phyloP scores from a whole-genome alignment of 2,797 vertebrate genomes.

The Amblyopsis hoosieri region DNA sequence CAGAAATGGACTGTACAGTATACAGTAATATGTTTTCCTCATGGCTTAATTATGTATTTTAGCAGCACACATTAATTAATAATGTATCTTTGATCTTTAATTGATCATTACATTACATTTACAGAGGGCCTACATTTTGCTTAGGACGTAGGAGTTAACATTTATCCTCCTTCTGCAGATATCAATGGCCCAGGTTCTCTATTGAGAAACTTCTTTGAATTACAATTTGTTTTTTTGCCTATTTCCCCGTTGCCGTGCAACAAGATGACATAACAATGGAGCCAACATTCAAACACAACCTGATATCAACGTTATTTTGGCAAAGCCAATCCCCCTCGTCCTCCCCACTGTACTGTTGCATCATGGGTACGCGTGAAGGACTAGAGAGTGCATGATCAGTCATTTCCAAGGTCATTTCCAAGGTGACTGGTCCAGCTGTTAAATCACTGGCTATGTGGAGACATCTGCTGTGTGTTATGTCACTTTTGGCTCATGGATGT shows the following conservation, averaged over 20 bases:
- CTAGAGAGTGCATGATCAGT: neutral
- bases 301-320: neutral
- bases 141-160: too few relatives aligned
- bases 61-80: too few relatives aligned
- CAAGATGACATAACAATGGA: neutral
- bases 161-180: too few relatives aligned
- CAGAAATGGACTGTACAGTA: too few relatives aligned
- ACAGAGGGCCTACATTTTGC: too few relatives aligned
- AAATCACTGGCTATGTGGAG: slow-evolving; percentile 28
- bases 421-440: slow-evolving; percentile 46
- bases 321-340: neutral
- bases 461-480: slow-evolving; percentile 63
- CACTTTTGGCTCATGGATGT: slow-evolving; percentile 20
- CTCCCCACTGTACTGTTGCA: slow-evolving; percentile 3
- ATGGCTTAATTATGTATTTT: too few relatives aligned
- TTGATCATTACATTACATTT: too few relatives aligned
- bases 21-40: too few relatives aligned
- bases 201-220: neutral
- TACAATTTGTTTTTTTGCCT: neutral
- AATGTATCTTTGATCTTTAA: too few relatives aligned
- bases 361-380: slow-evolving; percentile 26
- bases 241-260: neutral
- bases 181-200: too few relatives aligned
- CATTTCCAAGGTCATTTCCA: slow-evolving; percentile 37
- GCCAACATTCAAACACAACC: neutral